Evolutionary conservation across 2,113 vertebrate species (phyloP), one percentile per base, ranked within the genome.

Genomic region (Caranx melampygus): DNA sequence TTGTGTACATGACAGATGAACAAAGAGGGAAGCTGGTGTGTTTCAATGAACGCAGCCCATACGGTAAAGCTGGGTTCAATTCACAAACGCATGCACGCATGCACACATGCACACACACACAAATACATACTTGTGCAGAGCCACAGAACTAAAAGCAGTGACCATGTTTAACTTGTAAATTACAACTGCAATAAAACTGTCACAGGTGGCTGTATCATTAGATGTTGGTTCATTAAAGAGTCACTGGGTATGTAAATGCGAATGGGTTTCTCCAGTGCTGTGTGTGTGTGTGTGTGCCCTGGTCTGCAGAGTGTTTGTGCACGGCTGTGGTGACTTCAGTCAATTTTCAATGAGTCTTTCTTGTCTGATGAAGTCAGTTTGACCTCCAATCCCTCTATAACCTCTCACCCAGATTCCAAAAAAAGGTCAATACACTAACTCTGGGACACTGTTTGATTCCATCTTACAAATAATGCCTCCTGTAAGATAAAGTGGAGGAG

Each of bases 161-260:
- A 73, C 67, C n/a, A 15, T 59, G 80, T 74, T 78, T 69, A 67
- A 87, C 58, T 21, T 67, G 65, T 40, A 86, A 86, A 89, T 85
- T 81, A 83, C 78, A 75, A 21, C 66, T 42, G 72, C 45, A 44
- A 60, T 73, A 60, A 81, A 86, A 35, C 76, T 71, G 74, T 90
- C 77, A 75, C 63, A 84, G 82, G 74, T 83, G 71, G 65, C 63
- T 62, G 34, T 64, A 49, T 68, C 65, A 82, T 83, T 63, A 83
- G 67, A 80, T 21, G 60, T 40, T 54, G 35, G 42, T 79, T 83
- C 82, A 57, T 82, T 66, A 68, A 71, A 82, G 79, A 81, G 76
- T 55, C 60, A 45, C 67, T 6, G 65, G 34, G 44, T 71, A 37
- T 42, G 68, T 75, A 66, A 59, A 66, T 8, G 16, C 42, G 67